Base-by-base conservation (phyloP, 2,888 invertebrate genomes). In the Congeria kusceri region DNA sequence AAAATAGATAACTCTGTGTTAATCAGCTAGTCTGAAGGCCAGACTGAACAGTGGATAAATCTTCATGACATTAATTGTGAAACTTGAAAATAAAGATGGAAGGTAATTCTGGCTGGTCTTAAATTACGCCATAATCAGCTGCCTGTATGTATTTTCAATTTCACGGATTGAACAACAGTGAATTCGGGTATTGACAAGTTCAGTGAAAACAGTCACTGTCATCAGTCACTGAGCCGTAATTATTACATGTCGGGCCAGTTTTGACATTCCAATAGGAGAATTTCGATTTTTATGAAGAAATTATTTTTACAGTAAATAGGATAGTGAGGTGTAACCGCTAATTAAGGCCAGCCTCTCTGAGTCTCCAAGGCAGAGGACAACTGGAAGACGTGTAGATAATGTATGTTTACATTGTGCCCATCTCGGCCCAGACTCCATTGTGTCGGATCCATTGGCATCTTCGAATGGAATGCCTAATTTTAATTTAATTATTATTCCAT, bases 401-500 rank as follows among this genome's bases (percentile, higher is more conserved):
- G 53, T 53, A 53, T 53, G 53, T 18, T 53, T 53, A 53, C 53
- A 25, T 23, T 39, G 11, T 11, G 39, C 39, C 39, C 39, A 39
- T 39, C 11, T 39, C 39, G 39, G 9, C 39, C 15, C 15, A 15
- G 15, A 39, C 9, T 1, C 39, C 39, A 11, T 39, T 39, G 1
- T 9, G 39, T 39, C 39, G 9, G 4, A 39, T 39, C 39, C 39
- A 39, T 11, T 39, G 39, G 39, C 39, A 39, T 39, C 9, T 39
- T 39, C 11, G 39, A 39, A 3, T 39, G 39, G 39, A 39, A 39
- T 11, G 39, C 39, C 39, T 39, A 39, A 39, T 39, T 53, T 53
- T 53, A 53, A 25, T 53, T 53, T 53, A 53, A 53, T 53, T 53
- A 53, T 53, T 53, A 53, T 53, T 53, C 53, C 53, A 23, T 15